Conservation (phyloP, 2,113 vertebrate genomes). For the Sinocyclocheilus grahami region DNA sequence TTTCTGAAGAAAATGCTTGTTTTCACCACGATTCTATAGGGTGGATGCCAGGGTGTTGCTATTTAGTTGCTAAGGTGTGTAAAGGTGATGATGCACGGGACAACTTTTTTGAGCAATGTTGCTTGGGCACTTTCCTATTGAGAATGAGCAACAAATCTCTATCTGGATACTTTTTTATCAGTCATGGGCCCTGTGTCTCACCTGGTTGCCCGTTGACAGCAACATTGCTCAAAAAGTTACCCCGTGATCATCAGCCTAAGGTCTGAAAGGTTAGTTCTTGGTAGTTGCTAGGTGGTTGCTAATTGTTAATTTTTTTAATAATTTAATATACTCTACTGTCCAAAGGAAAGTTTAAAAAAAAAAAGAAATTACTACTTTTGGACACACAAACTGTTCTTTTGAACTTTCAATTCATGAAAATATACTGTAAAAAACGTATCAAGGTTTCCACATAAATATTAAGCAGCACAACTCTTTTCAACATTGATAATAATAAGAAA, state of each 20-base stretch:
- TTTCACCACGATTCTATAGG: neutral
- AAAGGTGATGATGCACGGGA: too few species aligned
- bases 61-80: neutral
- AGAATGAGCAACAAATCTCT: too few species aligned
- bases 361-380: neutral
- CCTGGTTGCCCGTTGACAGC: too few species aligned
- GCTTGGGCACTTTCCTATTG: too few species aligned
- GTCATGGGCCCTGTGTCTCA: too few species aligned
- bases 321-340: neutral
- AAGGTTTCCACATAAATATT: neutral
- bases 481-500: neutral
- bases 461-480: neutral
- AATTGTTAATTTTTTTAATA: neutral
- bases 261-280: too few species aligned
- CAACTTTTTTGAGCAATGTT: too few species aligned
- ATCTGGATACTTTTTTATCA: too few species aligned
- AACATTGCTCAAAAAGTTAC: too few species aligned
- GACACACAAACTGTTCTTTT: neutral
- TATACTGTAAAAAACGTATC: too few species aligned
- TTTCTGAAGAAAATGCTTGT: neutral
- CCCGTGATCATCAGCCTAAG: too few species aligned
- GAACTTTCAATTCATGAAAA: neutral
- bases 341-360: neutral
- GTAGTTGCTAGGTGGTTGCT: neutral
- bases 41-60: neutral